These are phyloP conservation scores for Kryptopterus vitreolus DNA, from an alignment of 2,797 vertebrate genomes.

Conservation along the genomic window DNA sequence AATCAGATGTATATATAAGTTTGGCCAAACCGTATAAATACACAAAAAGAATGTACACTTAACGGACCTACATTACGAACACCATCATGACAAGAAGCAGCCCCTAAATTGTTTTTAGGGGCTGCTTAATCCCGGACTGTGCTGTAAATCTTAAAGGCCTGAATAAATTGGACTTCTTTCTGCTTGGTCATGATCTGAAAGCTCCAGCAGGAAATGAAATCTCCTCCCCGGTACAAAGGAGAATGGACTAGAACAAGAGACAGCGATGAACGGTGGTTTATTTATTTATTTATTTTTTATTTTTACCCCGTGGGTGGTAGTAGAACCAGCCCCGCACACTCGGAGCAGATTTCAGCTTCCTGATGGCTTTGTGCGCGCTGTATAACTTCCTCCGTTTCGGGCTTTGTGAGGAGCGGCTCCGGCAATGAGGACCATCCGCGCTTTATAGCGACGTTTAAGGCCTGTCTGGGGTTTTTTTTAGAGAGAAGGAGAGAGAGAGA, in stretches of 20 bases:
- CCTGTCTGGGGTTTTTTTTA: background rate
- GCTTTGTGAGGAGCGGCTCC: background rate
- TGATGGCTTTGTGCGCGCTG: background rate
- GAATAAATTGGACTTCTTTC: background rate
- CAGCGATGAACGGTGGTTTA: background rate
- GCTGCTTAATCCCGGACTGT: background rate
- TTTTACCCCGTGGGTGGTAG: background rate
- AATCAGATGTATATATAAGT: too few species aligned
- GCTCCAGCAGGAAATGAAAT: background rate
- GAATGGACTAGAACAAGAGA: background rate
- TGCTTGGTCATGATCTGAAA: background rate
- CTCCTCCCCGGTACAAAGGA: background rate
- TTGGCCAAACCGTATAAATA: too few species aligned
- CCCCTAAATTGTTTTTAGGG: too few species aligned
- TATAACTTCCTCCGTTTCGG: background rate
- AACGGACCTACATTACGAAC: too few species aligned
- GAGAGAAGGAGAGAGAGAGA: too few species aligned
- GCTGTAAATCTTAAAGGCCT: too few species aligned
- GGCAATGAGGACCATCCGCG: background rate
- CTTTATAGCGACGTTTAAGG: background rate
- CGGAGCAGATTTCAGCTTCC: slow-evolving; percentile 14
- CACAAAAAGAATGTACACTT: too few species aligned
- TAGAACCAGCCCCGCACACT: too few species aligned
- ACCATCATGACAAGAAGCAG: too few species aligned
- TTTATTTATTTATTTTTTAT: too few species aligned